phyloP scores from a whole-genome alignment of 1,140 invertebrate genomes.

The Pachypeltis micranthus region DNA sequence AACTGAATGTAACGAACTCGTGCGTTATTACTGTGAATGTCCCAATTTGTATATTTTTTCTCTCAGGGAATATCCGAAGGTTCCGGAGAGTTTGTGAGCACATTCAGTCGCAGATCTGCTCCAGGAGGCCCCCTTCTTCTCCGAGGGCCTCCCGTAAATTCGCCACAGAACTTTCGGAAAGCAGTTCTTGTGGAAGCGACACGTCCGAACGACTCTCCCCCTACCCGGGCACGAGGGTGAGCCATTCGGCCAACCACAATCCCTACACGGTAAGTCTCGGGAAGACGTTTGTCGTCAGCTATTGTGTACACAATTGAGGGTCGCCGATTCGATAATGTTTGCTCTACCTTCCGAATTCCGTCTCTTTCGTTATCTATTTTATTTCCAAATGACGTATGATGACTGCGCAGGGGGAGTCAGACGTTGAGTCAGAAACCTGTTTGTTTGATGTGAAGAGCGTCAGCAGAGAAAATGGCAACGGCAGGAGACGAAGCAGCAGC shows the following conservation, averaged over 20 bases:
- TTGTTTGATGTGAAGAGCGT: constrained; percentile 46
- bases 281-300: too few relatives aligned
- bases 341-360: too few relatives aligned
- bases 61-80: constrained; percentile 78
- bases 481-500: constrained; percentile 39
- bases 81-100: constrained; percentile 93
- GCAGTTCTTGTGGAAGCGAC: constrained; percentile 69
- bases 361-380: too few relatives aligned
- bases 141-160: constrained; percentile 56
- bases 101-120: constrained; percentile 79
- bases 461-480: constrained; percentile 33
- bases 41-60: constrained; percentile 23
- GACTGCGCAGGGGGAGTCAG: constrained; percentile 44
- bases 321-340: too few relatives aligned
- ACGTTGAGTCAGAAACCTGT: constrained; percentile 46
- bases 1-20: background rate
- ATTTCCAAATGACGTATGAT: constrained; percentile 5
- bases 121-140: constrained; percentile 54
- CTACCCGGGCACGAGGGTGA: constrained; percentile 44
- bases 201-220: constrained; percentile 60
- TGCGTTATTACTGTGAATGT: background rate
- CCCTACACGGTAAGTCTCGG: constrained; percentile 1
- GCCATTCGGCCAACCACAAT: constrained; percentile 6
- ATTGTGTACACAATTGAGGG: too few relatives aligned
- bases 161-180: constrained; percentile 58